Evolutionary conservation across 2,113 vertebrate genomes (phyloP).

Genomic region (Hystrix cristata): DNA sequence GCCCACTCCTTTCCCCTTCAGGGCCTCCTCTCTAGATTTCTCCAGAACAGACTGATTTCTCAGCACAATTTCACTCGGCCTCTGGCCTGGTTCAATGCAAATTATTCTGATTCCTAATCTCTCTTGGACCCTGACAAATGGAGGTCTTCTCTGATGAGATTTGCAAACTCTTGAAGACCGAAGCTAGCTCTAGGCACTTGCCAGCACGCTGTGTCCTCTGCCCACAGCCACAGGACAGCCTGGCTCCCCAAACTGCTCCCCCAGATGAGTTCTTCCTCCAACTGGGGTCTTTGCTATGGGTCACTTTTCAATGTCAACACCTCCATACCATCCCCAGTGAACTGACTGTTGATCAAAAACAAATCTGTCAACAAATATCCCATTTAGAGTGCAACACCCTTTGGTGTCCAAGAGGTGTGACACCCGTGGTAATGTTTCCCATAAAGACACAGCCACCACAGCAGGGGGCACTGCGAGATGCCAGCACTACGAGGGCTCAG

Average conservation of each 20-base stretch:
- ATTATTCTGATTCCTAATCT: background rate
- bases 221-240: background rate
- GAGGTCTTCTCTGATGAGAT: background rate
- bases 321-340: background rate
- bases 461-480: background rate
- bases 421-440: background rate
- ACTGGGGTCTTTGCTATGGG: background rate
- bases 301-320: background rate
- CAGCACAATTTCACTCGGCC: background rate
- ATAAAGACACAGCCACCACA: background rate
- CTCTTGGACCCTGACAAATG: background rate
- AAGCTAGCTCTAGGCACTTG: rapidly evolving
- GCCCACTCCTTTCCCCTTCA: background rate
- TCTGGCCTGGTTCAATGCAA: background rate
- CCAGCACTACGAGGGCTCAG: background rate
- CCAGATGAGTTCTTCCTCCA: background rate
- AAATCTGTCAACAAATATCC: background rate
- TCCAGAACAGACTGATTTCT: background rate
- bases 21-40: no score
- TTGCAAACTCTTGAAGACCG: background rate
- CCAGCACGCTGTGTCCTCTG: no score
- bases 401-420: background rate
- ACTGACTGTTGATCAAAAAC: background rate
- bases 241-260: background rate
- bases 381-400: background rate